Evolutionary conservation across 2,888 invertebrate species (phyloP).

Genomic region (Crossocerus cetratus): DNA sequence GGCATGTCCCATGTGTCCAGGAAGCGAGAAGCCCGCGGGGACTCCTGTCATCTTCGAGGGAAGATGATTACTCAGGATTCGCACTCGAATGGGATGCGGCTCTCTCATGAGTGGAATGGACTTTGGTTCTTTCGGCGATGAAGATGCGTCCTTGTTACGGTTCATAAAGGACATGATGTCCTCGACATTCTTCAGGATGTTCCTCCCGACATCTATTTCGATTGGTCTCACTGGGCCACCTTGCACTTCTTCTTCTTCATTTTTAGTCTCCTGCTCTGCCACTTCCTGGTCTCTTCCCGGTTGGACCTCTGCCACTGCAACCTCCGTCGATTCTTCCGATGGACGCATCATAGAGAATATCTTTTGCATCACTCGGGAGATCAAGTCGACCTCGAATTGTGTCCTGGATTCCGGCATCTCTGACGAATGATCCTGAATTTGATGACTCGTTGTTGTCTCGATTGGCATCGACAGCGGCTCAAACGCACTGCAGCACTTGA

Average conservation of each 20-base stretch:
- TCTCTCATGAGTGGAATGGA: too few species aligned
- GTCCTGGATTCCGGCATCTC: neutral
- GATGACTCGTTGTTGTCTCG: neutral
- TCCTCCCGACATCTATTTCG: neutral
- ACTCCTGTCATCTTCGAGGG: neutral
- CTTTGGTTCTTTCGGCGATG: neutral
- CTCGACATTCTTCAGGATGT: neutral
- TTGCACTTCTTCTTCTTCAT: too few species aligned
- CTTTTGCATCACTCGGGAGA: neutral
- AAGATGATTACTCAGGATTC: neutral
- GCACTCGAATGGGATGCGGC: neutral
- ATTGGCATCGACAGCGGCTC: too few species aligned
- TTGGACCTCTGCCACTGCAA: neutral
- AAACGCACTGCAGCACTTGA: conserved; percentile 17
- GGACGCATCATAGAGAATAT: neutral
- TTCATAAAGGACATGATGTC: neutral
- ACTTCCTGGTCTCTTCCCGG: neutral
- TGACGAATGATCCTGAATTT: neutral
- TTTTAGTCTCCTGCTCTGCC: too few species aligned
- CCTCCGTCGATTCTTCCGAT: too few species aligned
- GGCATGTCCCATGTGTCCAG: neutral
- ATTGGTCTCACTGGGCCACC: neutral
- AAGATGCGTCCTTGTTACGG: neutral
- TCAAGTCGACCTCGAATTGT: neutral
- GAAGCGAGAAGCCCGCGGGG: neutral